Evolutionary conservation across 2,797 vertebrate species (phyloP).

Genomic region (Gambelia wislizenii): DNA sequence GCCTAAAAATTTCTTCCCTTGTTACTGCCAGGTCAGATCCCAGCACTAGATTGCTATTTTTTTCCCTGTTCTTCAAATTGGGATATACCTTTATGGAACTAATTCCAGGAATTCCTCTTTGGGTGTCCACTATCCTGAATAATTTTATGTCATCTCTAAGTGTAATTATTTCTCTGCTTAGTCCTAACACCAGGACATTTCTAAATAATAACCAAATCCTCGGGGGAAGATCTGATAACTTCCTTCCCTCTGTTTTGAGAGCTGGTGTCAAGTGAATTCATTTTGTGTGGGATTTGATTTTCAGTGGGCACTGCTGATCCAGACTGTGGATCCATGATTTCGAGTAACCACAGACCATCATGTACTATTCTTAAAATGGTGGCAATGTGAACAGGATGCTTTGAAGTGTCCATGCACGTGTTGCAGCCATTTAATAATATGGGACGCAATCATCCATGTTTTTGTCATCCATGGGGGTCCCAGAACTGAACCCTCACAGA

Average conservation of each 20-base stretch:
- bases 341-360: no score
- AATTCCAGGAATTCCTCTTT: background rate
- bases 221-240: background rate
- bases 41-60: no score
- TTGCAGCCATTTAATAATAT: no score
- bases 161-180: background rate
- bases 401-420: no score
- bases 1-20: background rate
- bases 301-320: no score
- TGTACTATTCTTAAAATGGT: no score
- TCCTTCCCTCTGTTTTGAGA: background rate
- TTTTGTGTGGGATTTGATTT: background rate
- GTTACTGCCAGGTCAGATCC: background rate
- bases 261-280: background rate
- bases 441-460: no score
- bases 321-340: no score
- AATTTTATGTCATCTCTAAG: background rate
- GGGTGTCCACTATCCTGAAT: background rate
- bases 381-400: no score
- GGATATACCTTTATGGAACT: background rate
- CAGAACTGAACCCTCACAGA: no score
- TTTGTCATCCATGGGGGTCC: no score
- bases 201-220: background rate
- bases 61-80: no score
- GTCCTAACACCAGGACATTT: background rate